Evolutionary conservation across 2,113 vertebrate genomes (phyloP).

Genomic region (Gobiocypris rarus): DNA sequence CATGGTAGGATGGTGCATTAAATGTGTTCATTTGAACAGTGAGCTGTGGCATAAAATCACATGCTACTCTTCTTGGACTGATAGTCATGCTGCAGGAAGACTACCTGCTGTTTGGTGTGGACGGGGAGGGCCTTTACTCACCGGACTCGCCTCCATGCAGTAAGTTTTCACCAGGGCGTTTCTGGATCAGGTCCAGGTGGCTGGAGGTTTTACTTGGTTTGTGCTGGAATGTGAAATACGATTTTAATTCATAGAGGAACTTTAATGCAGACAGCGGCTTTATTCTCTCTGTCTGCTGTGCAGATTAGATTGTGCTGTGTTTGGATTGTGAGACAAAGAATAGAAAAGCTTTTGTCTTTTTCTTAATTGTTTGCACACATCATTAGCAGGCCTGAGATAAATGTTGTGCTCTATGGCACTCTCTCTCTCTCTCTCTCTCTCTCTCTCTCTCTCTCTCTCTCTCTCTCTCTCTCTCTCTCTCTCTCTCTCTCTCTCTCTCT

Average conservation of each 20-base stretch:
- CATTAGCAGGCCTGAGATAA: constrained; percentile 16
- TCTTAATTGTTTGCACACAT: constrained; percentile 31
- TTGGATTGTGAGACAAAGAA: constrained; percentile 34
- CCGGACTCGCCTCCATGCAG: not conserved
- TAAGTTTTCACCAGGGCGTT: constrained; percentile 18
- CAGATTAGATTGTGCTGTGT: constrained; percentile 40
- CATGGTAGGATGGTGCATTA: not conserved
- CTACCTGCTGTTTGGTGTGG: constrained; percentile 6
- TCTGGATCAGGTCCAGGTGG: not conserved
- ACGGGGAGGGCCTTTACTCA: constrained; percentile 11
- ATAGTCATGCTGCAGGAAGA: constrained; percentile 27
- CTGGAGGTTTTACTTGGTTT: not conserved
- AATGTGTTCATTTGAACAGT: not conserved
- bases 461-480: too few species aligned
- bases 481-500: too few species aligned
- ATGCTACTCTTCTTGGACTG: not conserved
- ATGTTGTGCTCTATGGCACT: constrained; percentile 9
- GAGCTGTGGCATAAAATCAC: not conserved
- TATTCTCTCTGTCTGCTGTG: constrained; percentile 18
- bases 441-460: too few species aligned
- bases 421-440: too few species aligned
- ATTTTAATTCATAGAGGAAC: constrained; percentile 12
- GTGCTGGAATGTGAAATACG: not conserved
- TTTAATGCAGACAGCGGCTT: constrained; percentile 17
- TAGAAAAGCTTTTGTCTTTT: constrained; percentile 37